phyloP scores from a whole-genome alignment of 2,797 vertebrate species.

The Pseudochaenichthys georgianus region DNA sequence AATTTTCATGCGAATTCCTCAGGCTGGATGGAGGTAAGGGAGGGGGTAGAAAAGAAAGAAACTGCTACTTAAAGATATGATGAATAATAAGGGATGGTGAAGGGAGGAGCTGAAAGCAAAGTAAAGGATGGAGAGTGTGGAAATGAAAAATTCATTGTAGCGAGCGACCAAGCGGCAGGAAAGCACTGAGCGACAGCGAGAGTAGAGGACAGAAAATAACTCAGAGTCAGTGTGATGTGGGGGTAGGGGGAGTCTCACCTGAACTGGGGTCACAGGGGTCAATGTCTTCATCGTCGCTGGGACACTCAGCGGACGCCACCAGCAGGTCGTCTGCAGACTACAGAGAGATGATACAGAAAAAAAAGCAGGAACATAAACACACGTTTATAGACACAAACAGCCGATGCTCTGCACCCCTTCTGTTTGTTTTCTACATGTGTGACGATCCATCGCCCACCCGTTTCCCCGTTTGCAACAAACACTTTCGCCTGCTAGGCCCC shows the following conservation, averaged over 20 bases:
- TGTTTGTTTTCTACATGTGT: slow-evolving; percentile 64
- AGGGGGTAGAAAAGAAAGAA: neutral
- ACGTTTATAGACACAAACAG: neutral
- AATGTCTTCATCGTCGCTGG: slow-evolving; percentile 98
- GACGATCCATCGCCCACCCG: slow-evolving; percentile 60
- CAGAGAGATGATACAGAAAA: slow-evolving; percentile 23
- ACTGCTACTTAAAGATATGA: neutral
- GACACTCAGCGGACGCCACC: slow-evolving; percentile 98
- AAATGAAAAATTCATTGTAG: slow-evolving; percentile 70
- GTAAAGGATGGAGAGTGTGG: slow-evolving; percentile 24
- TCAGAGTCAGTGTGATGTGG: neutral
- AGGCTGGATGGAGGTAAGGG: neutral
- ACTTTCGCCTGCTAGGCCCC: slow-evolving; percentile 56
- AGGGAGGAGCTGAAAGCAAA: slow-evolving; percentile 1
- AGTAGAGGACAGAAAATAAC: slow-evolving; percentile 14
- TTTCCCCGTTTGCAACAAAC: slow-evolving; percentile 57
- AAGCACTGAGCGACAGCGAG: neutral
- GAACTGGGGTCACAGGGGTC: slow-evolving; percentile 99
- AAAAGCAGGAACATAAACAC: slow-evolving; percentile 10
- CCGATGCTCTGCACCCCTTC: slow-evolving; percentile 32
- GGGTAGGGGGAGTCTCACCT: slow-evolving; percentile 86
- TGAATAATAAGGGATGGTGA: slow-evolving; percentile 13
- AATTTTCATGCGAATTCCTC: slow-evolving; percentile 39
- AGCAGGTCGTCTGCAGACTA: slow-evolving; percentile 95
- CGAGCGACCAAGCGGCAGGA: slow-evolving; percentile 17